Evolutionary conservation across 2,888 invertebrate species (phyloP).

Genomic region (Romanomermis culicivorax): DNA sequence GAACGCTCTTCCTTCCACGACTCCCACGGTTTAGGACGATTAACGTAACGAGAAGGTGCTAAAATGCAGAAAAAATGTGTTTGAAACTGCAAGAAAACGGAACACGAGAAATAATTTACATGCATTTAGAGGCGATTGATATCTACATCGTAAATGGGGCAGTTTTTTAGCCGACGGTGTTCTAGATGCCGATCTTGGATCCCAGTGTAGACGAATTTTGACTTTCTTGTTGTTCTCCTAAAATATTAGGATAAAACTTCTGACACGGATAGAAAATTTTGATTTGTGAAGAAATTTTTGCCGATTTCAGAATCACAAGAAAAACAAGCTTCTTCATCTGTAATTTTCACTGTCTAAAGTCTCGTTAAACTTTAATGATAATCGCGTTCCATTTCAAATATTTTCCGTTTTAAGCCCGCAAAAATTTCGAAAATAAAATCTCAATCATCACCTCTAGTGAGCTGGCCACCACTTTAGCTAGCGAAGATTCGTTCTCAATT

Average conservation of each 20-base stretch:
- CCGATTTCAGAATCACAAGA: too few relatives aligned
- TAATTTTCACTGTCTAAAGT: too few relatives aligned
- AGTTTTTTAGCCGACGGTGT: conserved; percentile 66
- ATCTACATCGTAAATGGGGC: conserved; percentile 50
- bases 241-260: not conserved
- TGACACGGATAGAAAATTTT: too few relatives aligned
- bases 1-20: conserved; percentile 4
- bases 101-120: conserved; percentile 45
- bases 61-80: conserved; percentile 13
- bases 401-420: too few relatives aligned
- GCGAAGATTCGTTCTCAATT: conserved; percentile 4
- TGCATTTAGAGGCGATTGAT: conserved; percentile 84
- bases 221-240: conserved; percentile 7
- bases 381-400: too few relatives aligned
- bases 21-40: conserved; percentile 59
- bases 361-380: too few relatives aligned
- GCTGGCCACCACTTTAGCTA: conserved; percentile 1
- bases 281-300: too few relatives aligned
- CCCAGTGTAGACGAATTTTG: conserved; percentile 29
- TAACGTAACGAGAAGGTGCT: conserved; percentile 69
- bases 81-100: too few relatives aligned
- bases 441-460: conserved; percentile 3
- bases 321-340: too few relatives aligned
- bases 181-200: conserved; percentile 88
- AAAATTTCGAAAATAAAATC: too few relatives aligned